Base-by-base conservation (phyloP, 2,888 invertebrate genomes). In the Drosophila borealis region DNA sequence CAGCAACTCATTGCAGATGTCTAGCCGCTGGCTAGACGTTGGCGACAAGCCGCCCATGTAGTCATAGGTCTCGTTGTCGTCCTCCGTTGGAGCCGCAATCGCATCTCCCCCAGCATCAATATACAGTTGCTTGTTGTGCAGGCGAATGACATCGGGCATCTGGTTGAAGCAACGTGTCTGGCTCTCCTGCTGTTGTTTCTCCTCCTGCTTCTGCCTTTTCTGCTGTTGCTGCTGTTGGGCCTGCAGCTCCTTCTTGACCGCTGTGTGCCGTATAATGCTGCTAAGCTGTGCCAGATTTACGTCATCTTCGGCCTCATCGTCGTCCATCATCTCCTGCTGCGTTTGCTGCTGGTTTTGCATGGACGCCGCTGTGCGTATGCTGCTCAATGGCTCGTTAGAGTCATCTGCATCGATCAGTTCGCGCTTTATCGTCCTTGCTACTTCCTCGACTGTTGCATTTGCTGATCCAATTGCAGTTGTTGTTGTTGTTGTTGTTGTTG, bases 261-360 rank as follows among this genome's bases (percentile, higher is more conserved):
- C 88, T 44, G 89, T 86, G 44, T 90, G 90, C 6, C 86, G 70
- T 9, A 92, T 92, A 21, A 91, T 89, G 82, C 80, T 92, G 79
- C 92, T 92, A 60, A 92, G 76, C 70, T 92, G 90, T 41, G 92
- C 92, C 80, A 92, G 78, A 80, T 92, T 92, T 5, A 92, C 91
- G 71, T 92, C 91, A 48, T 92, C 92, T 71, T 92, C 92, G 59
- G 92, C 92, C 59, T 91, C 91, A 25, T 90, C 78, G 19, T 86
- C 88, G 46, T 81, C 79, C 45, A 74, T 50, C 44, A 73, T 1
- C 2, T 77, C 78, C 6, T 48, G 21, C 9, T 46, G 65, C 19
- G 17, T 17, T 17, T 42, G 34, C 42, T 54, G 70, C 19, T 64
- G 69, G 21, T 33, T 64, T 42, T 70, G 83, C 37, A 72, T 69